Percentiles rank a stretch among this genome's conserved stretches.
These are phyloP conservation scores for Hylaeus volcanicus DNA, from an alignment of 1,140 invertebrate species.

Conservation along the genomic window DNA sequence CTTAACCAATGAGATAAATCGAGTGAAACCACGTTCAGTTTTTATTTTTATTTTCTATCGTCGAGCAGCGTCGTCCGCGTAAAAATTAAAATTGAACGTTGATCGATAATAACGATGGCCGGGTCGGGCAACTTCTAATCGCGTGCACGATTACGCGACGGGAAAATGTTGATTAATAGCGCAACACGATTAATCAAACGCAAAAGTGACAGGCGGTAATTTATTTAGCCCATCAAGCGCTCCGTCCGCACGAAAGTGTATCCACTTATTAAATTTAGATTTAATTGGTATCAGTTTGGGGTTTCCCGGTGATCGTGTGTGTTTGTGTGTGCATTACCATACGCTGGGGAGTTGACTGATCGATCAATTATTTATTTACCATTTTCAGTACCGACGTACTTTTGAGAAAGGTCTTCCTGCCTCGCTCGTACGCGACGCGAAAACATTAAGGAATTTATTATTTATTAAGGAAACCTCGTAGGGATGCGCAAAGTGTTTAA, in stretches of 20 bases:
- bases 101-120: neutral
- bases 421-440: too few species aligned
- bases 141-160: neutral
- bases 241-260: neutral
- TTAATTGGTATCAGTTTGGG: neutral
- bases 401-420: too few species aligned
- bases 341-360: too few species aligned
- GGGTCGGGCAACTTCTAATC: neutral
- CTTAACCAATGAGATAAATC: neutral
- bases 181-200: neutral
- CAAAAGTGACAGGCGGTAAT: neutral
- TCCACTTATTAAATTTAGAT: neutral
- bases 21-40: neutral
- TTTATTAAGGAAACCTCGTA: too few species aligned
- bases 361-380: too few species aligned
- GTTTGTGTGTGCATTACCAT: too few species aligned
- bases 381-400: too few species aligned
- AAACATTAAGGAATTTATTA: too few species aligned
- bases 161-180: neutral
- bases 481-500: too few species aligned
- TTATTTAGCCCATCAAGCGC: neutral
- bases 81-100: neutral
- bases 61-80: neutral
- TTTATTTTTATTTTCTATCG: neutral
- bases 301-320: too few species aligned